Evolutionary conservation across 2,113 vertebrate genomes (phyloP), one percentile per base, ranked within the genome.

Genomic region (Trematomus loennbergii): DNA sequence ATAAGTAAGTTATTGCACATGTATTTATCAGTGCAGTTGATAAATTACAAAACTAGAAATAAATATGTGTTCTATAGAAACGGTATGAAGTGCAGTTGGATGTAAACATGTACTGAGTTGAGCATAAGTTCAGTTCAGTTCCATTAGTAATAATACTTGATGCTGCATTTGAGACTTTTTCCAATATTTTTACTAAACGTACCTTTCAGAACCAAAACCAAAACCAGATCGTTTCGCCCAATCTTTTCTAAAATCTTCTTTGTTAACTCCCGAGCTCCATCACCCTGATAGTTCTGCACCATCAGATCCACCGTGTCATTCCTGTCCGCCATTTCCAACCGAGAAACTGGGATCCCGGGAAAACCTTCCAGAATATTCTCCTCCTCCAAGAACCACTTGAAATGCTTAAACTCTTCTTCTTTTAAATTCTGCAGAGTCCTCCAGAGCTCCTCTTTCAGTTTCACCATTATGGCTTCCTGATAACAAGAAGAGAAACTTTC

Each of bases 341-440:
- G 52, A 13, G 63, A 52, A 18, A 0, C 59, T 1, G 53, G 0
- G 10, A 65, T 78, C 16, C 15, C 63, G 12, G 13, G 4, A n/a
- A 53, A 50, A 12, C 22, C 1, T 8, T 13, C 1, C 4, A 1
- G 1, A n/a, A 45, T 5, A 11, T 18, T 11, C 0, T 2, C 1
- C 1, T 53, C 22, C 59, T 69, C 64, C 29, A 85, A 58, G 12
- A 81, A 53, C 83, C 83, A 85, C 58, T 85, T 53, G 54, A 85
- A 85, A 0, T 33, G 1, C 58, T 81, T 69, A 46, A 85, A 78
- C n/a, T 85, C 5, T 0, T 64, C 16, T 1, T 9, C 5, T 40
- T 5, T 54, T 52, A 85, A 16, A 5, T n/a, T 0, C 10, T 22
- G 1, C 7, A 85, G 25, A 36, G 12, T 74, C 0, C 5, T 20